Conservation (phyloP, 2,888 invertebrate genomes). For the Eupeodes luniger region DNA sequence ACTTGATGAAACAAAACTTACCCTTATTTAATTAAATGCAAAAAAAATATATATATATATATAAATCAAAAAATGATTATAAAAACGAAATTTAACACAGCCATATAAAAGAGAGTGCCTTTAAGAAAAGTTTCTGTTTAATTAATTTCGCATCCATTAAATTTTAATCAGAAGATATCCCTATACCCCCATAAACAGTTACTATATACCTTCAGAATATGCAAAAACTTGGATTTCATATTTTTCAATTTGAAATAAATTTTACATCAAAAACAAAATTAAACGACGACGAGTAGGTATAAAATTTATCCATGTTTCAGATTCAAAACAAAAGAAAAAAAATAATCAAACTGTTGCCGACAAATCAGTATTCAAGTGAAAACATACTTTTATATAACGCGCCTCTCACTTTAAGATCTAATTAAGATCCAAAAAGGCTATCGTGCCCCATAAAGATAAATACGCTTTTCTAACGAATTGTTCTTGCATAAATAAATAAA, state of each 20-base stretch:
- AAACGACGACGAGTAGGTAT: not conserved
- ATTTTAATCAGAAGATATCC: not conserved
- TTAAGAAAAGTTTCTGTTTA: not conserved
- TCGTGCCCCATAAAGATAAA: slow-evolving; percentile 56
- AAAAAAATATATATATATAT: not conserved
- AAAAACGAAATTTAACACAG: not conserved
- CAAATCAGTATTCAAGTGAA: slow-evolving; percentile 62
- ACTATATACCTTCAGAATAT: not conserved
- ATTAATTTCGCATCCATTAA: not conserved
- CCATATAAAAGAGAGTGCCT: not conserved
- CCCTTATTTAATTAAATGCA: not conserved
- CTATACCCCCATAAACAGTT: not conserved
- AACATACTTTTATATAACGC: slow-evolving; percentile 59
- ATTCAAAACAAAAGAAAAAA: not conserved
- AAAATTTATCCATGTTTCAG: not conserved
- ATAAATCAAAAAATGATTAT: not conserved
- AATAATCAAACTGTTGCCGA: slow-evolving; percentile 32
- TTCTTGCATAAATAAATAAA: slow-evolving; percentile 72
- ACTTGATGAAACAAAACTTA: not conserved
- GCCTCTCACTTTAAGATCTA: slow-evolving; percentile 60
- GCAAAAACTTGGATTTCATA: not conserved
- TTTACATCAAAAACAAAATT: not conserved
- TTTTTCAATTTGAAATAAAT: not conserved
- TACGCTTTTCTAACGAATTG: slow-evolving; percentile 64
- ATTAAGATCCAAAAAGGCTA: slow-evolving; percentile 62